Conservation (phyloP, 2,888 invertebrate genomes). For the Acanthosepion pharaonis region DNA sequence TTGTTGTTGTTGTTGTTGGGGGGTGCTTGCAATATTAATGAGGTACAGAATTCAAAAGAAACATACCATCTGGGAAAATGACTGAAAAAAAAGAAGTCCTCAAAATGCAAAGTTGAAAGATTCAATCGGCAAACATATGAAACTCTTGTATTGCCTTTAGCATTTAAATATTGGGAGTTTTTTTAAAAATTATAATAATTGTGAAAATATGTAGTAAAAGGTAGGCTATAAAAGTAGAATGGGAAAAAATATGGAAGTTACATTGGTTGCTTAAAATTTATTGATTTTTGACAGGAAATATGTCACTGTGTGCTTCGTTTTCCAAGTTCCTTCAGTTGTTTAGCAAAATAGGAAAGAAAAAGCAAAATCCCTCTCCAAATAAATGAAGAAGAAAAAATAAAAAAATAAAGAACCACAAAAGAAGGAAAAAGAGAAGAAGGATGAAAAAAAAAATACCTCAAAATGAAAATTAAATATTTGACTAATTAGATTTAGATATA, state of each 20-base stretch:
- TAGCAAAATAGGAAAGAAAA: background rate
- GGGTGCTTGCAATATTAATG: background rate
- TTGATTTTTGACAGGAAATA: background rate
- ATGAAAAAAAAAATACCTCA: too few species aligned
- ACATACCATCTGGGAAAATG: constrained; percentile 11
- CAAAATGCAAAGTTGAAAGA: constrained; percentile 8
- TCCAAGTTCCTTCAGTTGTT: background rate
- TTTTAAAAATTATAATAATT: background rate
- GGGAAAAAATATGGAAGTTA: background rate
- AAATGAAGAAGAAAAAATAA: too few species aligned
- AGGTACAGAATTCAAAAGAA: background rate
- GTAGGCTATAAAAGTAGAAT: background rate
- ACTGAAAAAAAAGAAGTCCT: background rate
- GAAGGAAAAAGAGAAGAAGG: background rate
- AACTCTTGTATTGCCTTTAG: background rate
- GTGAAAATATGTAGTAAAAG: background rate
- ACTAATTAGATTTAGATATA: too few species aligned
- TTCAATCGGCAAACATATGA: background rate
- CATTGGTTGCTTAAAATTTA: constrained; percentile 14
- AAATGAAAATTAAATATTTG: too few species aligned
- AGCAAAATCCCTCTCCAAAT: background rate
- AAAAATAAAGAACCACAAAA: background rate
- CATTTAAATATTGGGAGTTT: background rate
- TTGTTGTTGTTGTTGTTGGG: fast-evolving
- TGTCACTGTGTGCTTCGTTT: background rate